Evolutionary conservation across 64 coral and sea anemone species (phyloP), one percentile per base, ranked within the genome.

Genomic region (Dendronephthya gigantea): DNA sequence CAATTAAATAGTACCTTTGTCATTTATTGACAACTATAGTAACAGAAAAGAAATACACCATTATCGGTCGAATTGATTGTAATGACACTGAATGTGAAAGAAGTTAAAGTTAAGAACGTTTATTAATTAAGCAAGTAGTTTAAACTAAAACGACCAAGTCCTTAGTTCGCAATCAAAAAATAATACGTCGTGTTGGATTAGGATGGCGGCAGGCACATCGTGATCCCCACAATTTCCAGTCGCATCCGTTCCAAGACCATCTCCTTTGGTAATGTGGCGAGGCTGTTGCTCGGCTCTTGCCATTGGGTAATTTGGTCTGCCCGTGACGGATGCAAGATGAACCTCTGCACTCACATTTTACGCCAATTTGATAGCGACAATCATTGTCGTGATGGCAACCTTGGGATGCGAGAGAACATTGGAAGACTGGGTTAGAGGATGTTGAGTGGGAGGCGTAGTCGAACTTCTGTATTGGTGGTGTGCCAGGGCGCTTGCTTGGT

Each of bases 401-500:
- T 50, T 88, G 68, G n/a, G 7, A 9, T 36, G 86, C 86, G 9
- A 88, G 16, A 33, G 86, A 37, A 45, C 86, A 88, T n/a, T 49
- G 43, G 86, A 82, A 88, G 35, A 81, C 86, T 22, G 86, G 86
- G 19, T 23, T 25, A 23, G 29, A 7, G 4, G 34, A 4, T 0
- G 9, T 9, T 23, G 70, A 88, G 36, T 30, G 16, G n/a, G 8
- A 37, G 25, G 70, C 81, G 47, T 88, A 82, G 16, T 88, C 29
- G 45, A 88, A 88, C 52, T 51, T 49, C n/a, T 82, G 86, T 25
- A 88, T 19, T 6, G 23, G 0, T 23, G 81, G 10, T n/a, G n/a
- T n/a, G 34, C 85, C 85, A 62, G 17, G 55, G 8, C 25, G 17
- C 27, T 39, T 45, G 9, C 30, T 55, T 16, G 34, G 32, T n/a